Base-by-base conservation (phyloP, 2,797 vertebrate species). In the Balearica regulorum region DNA sequence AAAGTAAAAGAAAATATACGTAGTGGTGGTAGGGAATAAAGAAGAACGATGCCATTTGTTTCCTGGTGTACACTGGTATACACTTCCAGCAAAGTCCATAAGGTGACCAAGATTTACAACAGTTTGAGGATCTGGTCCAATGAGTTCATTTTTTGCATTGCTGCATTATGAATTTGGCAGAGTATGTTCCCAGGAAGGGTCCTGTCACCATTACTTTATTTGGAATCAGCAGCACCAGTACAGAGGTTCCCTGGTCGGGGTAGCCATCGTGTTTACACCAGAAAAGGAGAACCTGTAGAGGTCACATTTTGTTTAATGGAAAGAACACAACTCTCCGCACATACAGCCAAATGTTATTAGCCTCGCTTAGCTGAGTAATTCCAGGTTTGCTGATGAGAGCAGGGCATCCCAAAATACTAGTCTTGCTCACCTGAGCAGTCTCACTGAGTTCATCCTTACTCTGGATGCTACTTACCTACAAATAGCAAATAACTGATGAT, bases 251-350 rank as follows among this genome's bases (percentile, higher is more conserved):
- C 71, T 22, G 1, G 28, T 68, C 5, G 2, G 37, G 64, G 72
- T 18, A 87, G 94, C 90, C 80, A 51, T 65, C 0, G 0, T 85
- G 72, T 93, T 95, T 95, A 96, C 92, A 87, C 79, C 91, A 96
- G 87, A 96, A 93, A 95, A 96, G 87, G 87, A 97, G 90, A 93
- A 90, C 57, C 84, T 82, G 76, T 51, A 69, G 77, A 82, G 49
- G 82, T 89, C 93, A 94, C 6, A 0, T 75, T 94, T 92, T 96
- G 72, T 87, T 92, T 94, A 85, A 94, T 35, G 86, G 81, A 96
- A 95, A 91, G 88, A 90, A 93, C 65, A 96, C 88, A 93, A 86
- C 51, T 62, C 81, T 64, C 39, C 18, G 6, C 29, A 35, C 60
- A 66, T 44, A 75, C 0, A 87, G 61, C 26, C 43, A 70, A 72